Percentiles rank a stretch among this genome's conserved stretches.
Conservation (phyloP, 2,888 invertebrate genomes). For the Drosophila neonasuta region DNA sequence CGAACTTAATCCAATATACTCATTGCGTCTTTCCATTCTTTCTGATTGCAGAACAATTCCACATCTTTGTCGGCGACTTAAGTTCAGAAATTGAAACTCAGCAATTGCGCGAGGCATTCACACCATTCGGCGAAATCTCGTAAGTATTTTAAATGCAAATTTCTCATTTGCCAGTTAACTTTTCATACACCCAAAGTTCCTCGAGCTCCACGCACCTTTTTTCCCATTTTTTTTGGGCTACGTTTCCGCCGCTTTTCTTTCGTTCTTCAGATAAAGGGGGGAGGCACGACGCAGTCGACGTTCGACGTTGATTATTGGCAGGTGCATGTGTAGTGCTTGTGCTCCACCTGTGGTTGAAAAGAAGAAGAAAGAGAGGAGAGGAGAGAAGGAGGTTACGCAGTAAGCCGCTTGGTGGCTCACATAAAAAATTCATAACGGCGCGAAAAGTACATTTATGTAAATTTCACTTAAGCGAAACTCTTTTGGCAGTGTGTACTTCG, state of each 20-base stretch:
- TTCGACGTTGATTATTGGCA: conserved; percentile 57
- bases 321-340: conserved; percentile 46
- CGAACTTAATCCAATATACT: background rate
- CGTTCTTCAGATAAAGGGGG: background rate
- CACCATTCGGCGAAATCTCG: conserved; percentile 99
- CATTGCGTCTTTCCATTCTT: conserved; percentile 9
- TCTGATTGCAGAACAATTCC: conserved; percentile 95
- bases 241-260: conserved; percentile 10
- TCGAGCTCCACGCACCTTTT: background rate
- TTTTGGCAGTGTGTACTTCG: conserved; percentile 49
- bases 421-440: conserved; percentile 70
- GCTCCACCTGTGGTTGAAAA: conserved; percentile 4
- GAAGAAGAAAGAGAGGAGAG: background rate
- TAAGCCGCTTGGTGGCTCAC: conserved; percentile 46
- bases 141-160: conserved; percentile 84
- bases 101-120: conserved; percentile 97
- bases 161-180: conserved; percentile 57
- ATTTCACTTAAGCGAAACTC: conserved; percentile 69
- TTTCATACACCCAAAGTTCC: conserved; percentile 24
- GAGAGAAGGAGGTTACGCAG: background rate
- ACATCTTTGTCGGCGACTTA: conserved; percentile 99
- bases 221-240: background rate
- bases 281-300: conserved; percentile 18
- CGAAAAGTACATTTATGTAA: conserved; percentile 69
- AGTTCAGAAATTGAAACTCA: conserved; percentile 99